Percentiles rank a stretch among this genome's conserved stretches.
Conservation (phyloP, 2,888 invertebrate genomes). For the Schizotus pectinicornis region DNA sequence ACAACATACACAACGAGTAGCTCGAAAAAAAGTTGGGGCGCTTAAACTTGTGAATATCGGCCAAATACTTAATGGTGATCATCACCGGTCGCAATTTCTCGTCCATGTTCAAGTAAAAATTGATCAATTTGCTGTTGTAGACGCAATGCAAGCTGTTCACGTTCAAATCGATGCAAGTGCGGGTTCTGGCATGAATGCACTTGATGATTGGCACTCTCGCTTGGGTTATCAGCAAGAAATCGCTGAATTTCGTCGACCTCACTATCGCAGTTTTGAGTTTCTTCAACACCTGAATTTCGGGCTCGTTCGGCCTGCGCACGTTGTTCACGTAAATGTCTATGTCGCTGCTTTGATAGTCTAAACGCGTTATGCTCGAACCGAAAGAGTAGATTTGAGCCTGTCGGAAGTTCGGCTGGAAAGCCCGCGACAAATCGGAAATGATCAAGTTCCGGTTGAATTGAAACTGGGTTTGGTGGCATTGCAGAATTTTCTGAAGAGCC, state of each 20-base stretch:
- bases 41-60: conserved; percentile 65
- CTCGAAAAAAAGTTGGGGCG: conserved; percentile 66
- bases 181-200: conserved; percentile 68
- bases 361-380: conserved; percentile 76
- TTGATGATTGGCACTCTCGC: conserved; percentile 83
- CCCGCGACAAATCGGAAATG: no score
- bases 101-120: conserved; percentile 66
- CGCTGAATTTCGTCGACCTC: conserved; percentile 58
- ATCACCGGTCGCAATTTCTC: conserved; percentile 65
- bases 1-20: conserved; percentile 71
- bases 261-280: conserved; percentile 37
- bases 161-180: conserved; percentile 73
- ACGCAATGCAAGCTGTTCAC: conserved; percentile 74
- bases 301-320: conserved; percentile 47
- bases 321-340: conserved; percentile 72
- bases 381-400: conserved; percentile 62
- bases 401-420: no score
- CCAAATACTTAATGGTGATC: conserved; percentile 77
- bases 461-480: no score
- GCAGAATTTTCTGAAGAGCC: no score
- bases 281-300: conserved; percentile 38
- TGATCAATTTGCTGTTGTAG: conserved; percentile 71
- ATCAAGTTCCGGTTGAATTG: no score
- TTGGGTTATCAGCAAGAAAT: conserved; percentile 68
- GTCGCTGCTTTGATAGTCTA: conserved; percentile 74